phyloP scores from a whole-genome alignment of 2,797 vertebrate genomes.

The Tapirus indicus region DNA sequence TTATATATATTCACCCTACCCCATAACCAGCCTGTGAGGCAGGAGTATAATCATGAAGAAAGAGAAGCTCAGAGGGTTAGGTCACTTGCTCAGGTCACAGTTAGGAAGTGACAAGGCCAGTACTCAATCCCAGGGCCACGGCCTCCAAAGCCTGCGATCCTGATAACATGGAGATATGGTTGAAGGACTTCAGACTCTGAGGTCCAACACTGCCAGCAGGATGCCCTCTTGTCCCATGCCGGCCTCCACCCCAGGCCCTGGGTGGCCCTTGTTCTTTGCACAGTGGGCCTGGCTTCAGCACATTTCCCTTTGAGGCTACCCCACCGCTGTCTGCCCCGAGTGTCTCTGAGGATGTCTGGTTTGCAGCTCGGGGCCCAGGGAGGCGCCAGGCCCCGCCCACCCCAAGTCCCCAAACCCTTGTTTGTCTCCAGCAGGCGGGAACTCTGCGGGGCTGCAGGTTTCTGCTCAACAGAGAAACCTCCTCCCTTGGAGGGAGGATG shows the following conservation, averaged over 20 bases:
- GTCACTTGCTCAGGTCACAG: neutral
- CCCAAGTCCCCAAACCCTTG: neutral
- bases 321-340: no score
- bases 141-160: neutral
- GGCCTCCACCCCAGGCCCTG: neutral
- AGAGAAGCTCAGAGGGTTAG: neutral
- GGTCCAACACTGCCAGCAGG: no score
- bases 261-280: neutral
- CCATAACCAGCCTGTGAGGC: neutral
- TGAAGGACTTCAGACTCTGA: neutral
- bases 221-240: neutral
- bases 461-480: neutral
- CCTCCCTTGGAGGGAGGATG: rapidly evolving
- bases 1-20: neutral
- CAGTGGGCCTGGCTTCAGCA: neutral
- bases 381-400: neutral
- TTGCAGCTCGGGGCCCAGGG: neutral
- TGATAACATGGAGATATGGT: neutral
- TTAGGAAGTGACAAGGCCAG: neutral
- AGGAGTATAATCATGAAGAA: neutral
- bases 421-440: neutral
- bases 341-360: neutral
- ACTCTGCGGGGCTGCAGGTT: neutral
- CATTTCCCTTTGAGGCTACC: neutral
- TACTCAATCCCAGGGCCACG: no score